Percentiles rank a stretch among this genome's conserved stretches.
phyloP scores from a whole-genome alignment of 2,888 invertebrate genomes.

The Pseudococcus jackbeardsleyi region DNA sequence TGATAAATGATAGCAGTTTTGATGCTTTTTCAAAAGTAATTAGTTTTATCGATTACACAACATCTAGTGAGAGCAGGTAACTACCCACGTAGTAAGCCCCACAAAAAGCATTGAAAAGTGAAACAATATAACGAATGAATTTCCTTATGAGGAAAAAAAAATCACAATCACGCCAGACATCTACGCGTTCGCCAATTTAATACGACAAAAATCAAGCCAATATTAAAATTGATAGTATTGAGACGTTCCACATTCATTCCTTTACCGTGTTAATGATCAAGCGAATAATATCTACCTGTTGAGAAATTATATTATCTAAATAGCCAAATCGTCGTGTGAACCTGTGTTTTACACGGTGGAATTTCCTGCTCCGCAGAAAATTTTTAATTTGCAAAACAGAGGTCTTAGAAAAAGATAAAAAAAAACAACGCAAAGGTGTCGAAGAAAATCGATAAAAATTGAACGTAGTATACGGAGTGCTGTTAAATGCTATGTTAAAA shows the following conservation, averaged over 20 bases:
- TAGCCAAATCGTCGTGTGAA: constrained; percentile 1
- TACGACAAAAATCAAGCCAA: neutral
- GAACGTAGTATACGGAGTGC: constrained; percentile 36
- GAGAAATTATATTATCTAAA: constrained; percentile 1
- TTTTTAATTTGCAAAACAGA: constrained; percentile 25
- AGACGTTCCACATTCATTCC: neutral
- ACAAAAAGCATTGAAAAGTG: neutral
- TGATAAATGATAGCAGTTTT: constrained; percentile 17
- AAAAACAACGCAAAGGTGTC: constrained; percentile 41
- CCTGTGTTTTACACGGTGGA: neutral
- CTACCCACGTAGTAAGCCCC: neutral
- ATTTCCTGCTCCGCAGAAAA: neutral
- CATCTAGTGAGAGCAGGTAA: neutral
- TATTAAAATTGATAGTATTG: neutral
- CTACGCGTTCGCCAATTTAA: neutral
- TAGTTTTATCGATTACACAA: constrained; percentile 2
- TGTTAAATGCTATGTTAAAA: constrained; percentile 43
- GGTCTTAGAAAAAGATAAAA: neutral
- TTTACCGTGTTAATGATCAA: constrained; percentile 16
- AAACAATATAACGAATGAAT: neutral
- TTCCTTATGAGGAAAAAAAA: neutral
- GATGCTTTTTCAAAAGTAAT: neutral
- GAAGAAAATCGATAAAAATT: constrained; percentile 49
- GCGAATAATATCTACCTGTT: neutral
- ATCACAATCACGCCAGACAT: neutral